Percentiles rank a stretch among this genome's conserved stretches.
Conservation (phyloP, 2,113 vertebrate species). For the Cyphomyrus plagiostoma region DNA sequence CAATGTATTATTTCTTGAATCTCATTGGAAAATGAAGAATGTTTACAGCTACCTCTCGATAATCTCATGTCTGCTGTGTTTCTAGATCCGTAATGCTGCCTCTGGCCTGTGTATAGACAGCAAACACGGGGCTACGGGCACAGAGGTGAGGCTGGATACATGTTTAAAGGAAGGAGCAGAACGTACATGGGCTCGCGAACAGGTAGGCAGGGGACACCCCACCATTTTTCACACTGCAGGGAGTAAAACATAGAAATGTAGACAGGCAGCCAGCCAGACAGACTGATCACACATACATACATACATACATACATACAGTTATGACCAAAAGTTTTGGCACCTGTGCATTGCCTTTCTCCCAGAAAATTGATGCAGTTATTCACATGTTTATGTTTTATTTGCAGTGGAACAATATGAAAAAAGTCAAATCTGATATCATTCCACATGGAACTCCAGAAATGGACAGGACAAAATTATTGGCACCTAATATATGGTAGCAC, state of each 20-base stretch:
- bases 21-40: neutral
- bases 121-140: constrained; percentile 75
- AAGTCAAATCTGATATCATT: neutral
- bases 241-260: neutral
- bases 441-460: neutral
- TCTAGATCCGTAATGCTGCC: constrained; percentile 71
- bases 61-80: constrained; percentile 25
- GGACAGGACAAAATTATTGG: neutral
- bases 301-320: neutral
- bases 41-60: neutral
- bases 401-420: neutral
- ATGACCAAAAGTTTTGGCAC: neutral
- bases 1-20: neutral
- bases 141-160: constrained; percentile 71
- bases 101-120: constrained; percentile 81
- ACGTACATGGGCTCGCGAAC: constrained; percentile 80
- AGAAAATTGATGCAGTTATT: neutral
- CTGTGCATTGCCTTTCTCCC: neutral
- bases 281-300: neutral
- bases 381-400: neutral
- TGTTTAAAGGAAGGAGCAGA: constrained; percentile 82
- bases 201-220: constrained; percentile 53
- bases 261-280: neutral
- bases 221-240: neutral
- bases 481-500: neutral